phyloP scores from a whole-genome alignment of 2,888 invertebrate species.

The Amphipoea lucens region DNA sequence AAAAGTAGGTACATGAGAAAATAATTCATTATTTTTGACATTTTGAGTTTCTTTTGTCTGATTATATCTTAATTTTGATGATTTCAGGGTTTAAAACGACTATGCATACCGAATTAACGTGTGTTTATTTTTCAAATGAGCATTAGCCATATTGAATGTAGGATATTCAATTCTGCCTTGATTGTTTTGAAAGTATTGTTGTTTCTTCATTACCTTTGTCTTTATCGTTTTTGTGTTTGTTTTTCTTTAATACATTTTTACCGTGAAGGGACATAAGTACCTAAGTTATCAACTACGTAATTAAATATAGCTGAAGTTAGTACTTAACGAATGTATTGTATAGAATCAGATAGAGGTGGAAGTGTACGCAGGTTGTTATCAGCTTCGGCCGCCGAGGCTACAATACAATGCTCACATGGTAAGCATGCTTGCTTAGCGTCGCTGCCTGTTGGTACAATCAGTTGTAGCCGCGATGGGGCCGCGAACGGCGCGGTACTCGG shows the following conservation, averaged over 20 bases:
- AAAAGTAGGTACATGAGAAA: not conserved
- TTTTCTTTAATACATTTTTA: slow-evolving; percentile 19
- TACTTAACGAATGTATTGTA: slow-evolving; percentile 36
- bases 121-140: not conserved
- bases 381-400: slow-evolving; percentile 74
- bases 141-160: not conserved
- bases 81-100: not conserved
- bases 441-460: slow-evolving; percentile 39
- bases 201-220: not conserved
- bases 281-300: slow-evolving; percentile 21
- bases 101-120: not conserved
- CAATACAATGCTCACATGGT: slow-evolving; percentile 74
- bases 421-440: slow-evolving; percentile 71
- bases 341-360: slow-evolving; percentile 56
- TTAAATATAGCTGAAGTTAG: slow-evolving; percentile 40
- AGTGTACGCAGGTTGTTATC: slow-evolving; percentile 79
- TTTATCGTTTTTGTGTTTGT: not conserved
- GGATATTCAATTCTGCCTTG: not conserved
- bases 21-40: not conserved
- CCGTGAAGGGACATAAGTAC: slow-evolving; percentile 3
- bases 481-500: slow-evolving; percentile 54
- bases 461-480: slow-evolving; percentile 61
- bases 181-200: not conserved
- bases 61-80: not conserved
- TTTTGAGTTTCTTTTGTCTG: not conserved